phyloP scores from a whole-genome alignment of 2,113 vertebrate genomes.

The Raja brachyura region DNA sequence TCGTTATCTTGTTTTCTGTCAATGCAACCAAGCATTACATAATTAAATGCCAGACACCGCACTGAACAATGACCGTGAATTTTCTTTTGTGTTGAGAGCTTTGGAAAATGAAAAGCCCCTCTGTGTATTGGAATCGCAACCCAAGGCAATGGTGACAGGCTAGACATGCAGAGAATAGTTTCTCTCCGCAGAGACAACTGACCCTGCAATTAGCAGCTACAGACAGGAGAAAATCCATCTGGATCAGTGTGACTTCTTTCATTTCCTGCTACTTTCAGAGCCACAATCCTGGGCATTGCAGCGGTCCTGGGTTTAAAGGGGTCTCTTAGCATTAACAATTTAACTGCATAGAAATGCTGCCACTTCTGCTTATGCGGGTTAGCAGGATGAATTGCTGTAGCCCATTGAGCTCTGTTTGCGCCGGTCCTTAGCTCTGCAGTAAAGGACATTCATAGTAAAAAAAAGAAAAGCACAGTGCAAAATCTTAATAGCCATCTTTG shows the following conservation, averaged over 20 bases:
- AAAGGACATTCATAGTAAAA: not conserved
- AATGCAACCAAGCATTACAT: slow-evolving; percentile 30
- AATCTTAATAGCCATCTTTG: not conserved
- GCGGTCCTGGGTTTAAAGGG: not conserved
- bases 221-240: slow-evolving; percentile 50
- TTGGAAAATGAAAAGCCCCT: slow-evolving; percentile 56
- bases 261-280: not conserved
- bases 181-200: slow-evolving; percentile 45
- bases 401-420: not conserved
- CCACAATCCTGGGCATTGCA: not conserved
- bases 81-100: slow-evolving; percentile 25
- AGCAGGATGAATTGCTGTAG: not conserved
- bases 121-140: slow-evolving; percentile 54
- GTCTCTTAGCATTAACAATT: not conserved
- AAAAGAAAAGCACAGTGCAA: not conserved
- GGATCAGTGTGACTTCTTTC: slow-evolving; percentile 45
- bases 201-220: slow-evolving; percentile 54
- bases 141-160: slow-evolving; percentile 50
- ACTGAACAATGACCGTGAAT: slow-evolving; percentile 11
- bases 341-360: not conserved
- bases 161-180: slow-evolving; percentile 40
- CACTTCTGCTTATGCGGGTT: not conserved
- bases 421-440: not conserved
- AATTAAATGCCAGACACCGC: not conserved
- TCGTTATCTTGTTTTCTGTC: slow-evolving; percentile 16